Base-by-base conservation (phyloP, 2,797 vertebrate species). In the Echeneis naucrates region DNA sequence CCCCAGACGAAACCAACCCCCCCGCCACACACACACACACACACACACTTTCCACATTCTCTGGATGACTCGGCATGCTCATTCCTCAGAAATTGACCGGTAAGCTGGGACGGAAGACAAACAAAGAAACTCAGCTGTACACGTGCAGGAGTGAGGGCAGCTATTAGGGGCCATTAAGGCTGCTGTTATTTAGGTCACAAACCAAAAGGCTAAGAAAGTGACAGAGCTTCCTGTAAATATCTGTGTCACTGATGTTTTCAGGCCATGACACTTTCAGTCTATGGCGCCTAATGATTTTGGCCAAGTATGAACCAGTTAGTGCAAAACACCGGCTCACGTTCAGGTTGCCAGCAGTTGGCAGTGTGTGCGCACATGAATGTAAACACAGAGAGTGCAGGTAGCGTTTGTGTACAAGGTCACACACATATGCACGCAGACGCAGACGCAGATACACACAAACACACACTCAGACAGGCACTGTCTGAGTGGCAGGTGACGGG, bases 21-120 rank as follows among this genome's bases (percentile, higher is more conserved):
- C 82, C 77, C 63, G 81, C 88, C 85, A 88, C 83, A 88, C 77
- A 44, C 72, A 87, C 86, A n/a, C n/a, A n/a, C n/a, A n/a, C n/a
- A n/a, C n/a, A n/a, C n/a, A n/a, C n/a, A n/a, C n/a, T 85, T 85
- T 84, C 83, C 81, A 91, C 92, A 94, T 95, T 95, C 94, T 87
- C 92, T 27, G 75, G 83, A 94, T 94, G 91, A 88, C 93, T 93
- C 72, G 14, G 75, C 84, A 79, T 42, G 81, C 82, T 92, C 93
- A 93, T 92, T 94, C 92, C 92, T 90, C 87, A 89, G 73, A 94
- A 94, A 94, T 88, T 87, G 90, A 88, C 85, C 78, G 68, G 77
- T 86, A 89, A 91, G 87, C 79, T 66, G 68, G 75, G 63, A 79
- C 80, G 77, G 74, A 77, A 91, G 87, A 88, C 82, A 89, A 90